phyloP scores from a whole-genome alignment of 1,140 invertebrate genomes.

The Caenorhabditis brenneri region DNA sequence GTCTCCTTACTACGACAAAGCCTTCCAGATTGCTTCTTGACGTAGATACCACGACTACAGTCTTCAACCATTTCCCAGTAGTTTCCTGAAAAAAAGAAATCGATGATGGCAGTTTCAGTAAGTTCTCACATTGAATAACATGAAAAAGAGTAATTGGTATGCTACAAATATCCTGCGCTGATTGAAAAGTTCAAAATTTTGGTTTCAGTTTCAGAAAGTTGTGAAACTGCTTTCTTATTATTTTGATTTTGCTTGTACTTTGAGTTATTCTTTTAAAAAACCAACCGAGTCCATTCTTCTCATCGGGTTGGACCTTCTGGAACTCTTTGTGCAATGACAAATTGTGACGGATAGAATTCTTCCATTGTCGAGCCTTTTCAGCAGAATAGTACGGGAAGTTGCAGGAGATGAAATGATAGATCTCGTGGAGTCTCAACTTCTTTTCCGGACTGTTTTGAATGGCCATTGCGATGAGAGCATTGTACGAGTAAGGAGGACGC shows the following conservation, averaged over 20 bases:
- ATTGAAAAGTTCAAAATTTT: too few species aligned
- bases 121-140: too few species aligned
- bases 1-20: neutral
- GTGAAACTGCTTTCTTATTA: neutral
- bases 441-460: conserved; percentile 19
- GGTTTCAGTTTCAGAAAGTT: too few species aligned
- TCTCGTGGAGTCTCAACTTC: neutral
- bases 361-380: neutral
- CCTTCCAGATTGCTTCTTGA: neutral
- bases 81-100: neutral
- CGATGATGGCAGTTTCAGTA: neutral
- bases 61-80: conserved; percentile 5
- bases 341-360: conserved; percentile 4
- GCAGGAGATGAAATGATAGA: neutral
- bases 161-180: too few species aligned
- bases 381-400: neutral
- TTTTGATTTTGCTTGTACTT: neutral
- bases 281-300: neutral
- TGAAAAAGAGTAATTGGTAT: too few species aligned
- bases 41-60: neutral
- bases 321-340: neutral
- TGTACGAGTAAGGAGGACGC: neutral
- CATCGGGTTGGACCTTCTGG: neutral
- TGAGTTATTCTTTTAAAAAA: neutral
- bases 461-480: neutral